Percentiles rank a stretch among this genome's conserved stretches.
phyloP scores from a whole-genome alignment of 2,113 vertebrate species.

The Chaetorhynchus papuensis region DNA sequence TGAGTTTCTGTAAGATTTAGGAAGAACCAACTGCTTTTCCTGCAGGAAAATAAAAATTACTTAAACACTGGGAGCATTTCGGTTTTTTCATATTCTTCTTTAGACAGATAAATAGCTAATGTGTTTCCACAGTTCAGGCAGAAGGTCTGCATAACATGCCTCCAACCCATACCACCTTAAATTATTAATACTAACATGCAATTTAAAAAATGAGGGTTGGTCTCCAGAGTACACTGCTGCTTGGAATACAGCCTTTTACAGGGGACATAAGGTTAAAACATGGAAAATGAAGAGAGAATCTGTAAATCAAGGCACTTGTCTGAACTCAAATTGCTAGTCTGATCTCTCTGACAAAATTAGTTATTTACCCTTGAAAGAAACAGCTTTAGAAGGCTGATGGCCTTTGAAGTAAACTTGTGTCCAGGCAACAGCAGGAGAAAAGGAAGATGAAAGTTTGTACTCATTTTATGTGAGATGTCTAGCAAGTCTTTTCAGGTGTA shows the following conservation, averaged over 20 bases:
- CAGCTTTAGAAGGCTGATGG: not conserved
- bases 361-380: constrained; percentile 23
- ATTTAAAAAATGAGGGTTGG: constrained; percentile 11
- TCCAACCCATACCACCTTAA: not conserved
- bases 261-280: constrained; percentile 32
- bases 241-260: not conserved
- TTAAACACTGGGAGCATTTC: not conserved
- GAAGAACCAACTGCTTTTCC: not conserved
- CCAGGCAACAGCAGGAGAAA: not conserved
- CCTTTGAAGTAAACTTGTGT: constrained; percentile 14
- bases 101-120: not conserved
- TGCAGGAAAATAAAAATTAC: not conserved
- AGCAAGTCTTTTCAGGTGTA: not conserved
- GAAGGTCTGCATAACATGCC: not conserved
- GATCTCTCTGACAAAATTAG: constrained; percentile 18
- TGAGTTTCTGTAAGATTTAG: not conserved
- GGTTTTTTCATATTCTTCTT: not conserved
- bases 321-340: not conserved
- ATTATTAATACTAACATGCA: constrained; percentile 54
- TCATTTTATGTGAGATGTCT: not conserved
- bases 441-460: not conserved
- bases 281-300: constrained; percentile 19
- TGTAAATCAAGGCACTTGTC: constrained; percentile 29
- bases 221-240: not conserved
- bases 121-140: not conserved